Evolutionary conservation across 2,888 invertebrate species (phyloP).

Genomic region (Melanophora roralis): DNA sequence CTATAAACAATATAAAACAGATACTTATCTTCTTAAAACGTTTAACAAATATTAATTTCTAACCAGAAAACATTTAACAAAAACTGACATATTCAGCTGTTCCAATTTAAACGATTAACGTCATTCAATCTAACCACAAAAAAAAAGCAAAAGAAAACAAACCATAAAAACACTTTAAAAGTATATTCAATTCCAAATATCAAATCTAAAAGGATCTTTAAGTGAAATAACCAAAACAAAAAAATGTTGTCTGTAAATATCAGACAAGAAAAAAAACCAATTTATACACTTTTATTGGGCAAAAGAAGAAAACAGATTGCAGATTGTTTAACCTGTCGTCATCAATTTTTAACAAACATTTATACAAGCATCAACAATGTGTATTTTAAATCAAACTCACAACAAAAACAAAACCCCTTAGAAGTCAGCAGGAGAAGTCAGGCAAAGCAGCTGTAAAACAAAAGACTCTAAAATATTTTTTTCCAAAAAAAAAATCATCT

Average conservation of each 20-base stretch:
- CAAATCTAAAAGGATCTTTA: background rate
- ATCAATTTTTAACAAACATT: constrained; percentile 67
- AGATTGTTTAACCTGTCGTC: constrained; percentile 72
- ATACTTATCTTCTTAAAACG: background rate
- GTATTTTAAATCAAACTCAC: background rate
- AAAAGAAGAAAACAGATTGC: constrained; percentile 52
- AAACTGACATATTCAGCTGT: constrained; percentile 73
- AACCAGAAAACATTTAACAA: constrained; percentile 65
- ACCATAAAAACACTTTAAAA: background rate
- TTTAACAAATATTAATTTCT: background rate
- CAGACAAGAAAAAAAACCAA: background rate
- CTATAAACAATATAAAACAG: too few species aligned
- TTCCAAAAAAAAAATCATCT: constrained; percentile 62
- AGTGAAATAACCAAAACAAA: constrained; percentile 12
- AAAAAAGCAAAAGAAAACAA: background rate
- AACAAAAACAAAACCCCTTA: constrained; percentile 50
- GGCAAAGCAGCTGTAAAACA: constrained; percentile 56
- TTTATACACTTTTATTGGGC: background rate
- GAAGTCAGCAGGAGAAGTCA: constrained; percentile 66
- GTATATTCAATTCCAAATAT: too few species aligned
- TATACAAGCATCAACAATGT: constrained; percentile 35
- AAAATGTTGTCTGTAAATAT: background rate
- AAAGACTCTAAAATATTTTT: constrained; percentile 31
- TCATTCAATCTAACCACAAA: constrained; percentile 61
- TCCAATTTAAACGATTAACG: constrained; percentile 74